A percentile compares a stretch with the other conserved stretches of the same genome.
These are phyloP conservation scores for Ephestia elutella DNA, from an alignment of 1,140 invertebrate species.

Conservation along the genomic window DNA sequence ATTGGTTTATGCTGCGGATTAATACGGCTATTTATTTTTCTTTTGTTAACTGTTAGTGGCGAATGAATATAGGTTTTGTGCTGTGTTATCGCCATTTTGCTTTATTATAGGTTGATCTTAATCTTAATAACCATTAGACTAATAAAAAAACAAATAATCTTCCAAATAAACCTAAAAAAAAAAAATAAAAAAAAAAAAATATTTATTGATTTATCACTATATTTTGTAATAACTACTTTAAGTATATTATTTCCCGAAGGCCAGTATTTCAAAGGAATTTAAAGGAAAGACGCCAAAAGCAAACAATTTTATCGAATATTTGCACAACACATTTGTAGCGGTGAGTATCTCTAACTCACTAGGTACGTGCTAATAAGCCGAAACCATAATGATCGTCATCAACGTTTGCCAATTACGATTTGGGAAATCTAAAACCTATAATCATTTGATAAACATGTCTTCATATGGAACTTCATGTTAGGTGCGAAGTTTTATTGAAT, in stretches of 20 bases:
- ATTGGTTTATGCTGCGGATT: slow-evolving; percentile 5
- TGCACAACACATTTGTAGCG: background rate
- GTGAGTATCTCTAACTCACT: background rate
- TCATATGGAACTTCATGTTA: background rate
- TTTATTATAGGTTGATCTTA: no score
- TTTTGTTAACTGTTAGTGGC: background rate
- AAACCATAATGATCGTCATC: background rate
- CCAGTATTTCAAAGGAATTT: background rate
- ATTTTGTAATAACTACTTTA: background rate
- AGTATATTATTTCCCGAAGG: background rate
- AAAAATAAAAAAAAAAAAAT: no score
- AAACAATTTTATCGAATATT: slow-evolving; percentile 2
- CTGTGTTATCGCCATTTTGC: no score
- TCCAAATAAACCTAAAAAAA: no score
- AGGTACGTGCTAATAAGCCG: background rate
- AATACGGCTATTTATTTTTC: background rate
- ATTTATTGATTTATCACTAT: background rate
- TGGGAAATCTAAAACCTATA: background rate
- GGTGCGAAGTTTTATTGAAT: no score
- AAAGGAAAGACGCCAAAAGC: background rate
- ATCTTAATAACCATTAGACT: no score
- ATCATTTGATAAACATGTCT: background rate
- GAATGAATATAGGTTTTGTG: no score
- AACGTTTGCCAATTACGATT: background rate
- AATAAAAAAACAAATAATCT: no score